These are phyloP conservation scores for Takifugu ocellatus DNA, from an alignment of 2,797 vertebrate genomes.

Conservation along the genomic window DNA sequence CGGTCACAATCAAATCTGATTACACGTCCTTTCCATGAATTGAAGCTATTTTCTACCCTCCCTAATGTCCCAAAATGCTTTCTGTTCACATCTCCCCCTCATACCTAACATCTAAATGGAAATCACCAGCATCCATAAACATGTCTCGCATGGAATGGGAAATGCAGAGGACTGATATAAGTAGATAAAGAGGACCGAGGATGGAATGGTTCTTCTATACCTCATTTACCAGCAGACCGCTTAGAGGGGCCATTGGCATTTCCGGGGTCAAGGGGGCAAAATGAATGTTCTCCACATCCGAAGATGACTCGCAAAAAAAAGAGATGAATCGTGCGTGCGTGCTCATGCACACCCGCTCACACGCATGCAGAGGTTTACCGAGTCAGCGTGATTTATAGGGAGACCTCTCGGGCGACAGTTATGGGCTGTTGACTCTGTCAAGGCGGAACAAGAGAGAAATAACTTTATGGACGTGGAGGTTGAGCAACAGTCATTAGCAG, in stretches of 20 bases:
- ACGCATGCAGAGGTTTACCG: constrained; percentile 9
- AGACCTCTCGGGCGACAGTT: constrained; percentile 59
- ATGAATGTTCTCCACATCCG: constrained; percentile 61
- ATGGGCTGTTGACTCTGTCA: constrained; percentile 67
- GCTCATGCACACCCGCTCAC: constrained; percentile 16
- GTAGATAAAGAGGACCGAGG: constrained; percentile 66
- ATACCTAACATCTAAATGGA: constrained; percentile 54
- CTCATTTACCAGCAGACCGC: constrained; percentile 80
- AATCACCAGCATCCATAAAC: constrained; percentile 61
- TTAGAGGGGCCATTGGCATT: constrained; percentile 77
- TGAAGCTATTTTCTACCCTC: constrained; percentile 17
- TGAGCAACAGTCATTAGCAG: constrained; percentile 61
- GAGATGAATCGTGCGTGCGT: constrained; percentile 32
- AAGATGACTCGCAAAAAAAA: constrained; percentile 52
- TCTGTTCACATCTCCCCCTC: constrained; percentile 30
- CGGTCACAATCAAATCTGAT: constrained; percentile 20
- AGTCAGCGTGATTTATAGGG: constrained; percentile 61
- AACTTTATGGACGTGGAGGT: constrained; percentile 66
- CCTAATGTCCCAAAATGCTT: constrained; percentile 33
- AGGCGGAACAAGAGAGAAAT: constrained; percentile 60
- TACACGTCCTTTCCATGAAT: constrained; percentile 22
- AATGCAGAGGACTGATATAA: constrained; percentile 67
- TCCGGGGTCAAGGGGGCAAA: constrained; percentile 75
- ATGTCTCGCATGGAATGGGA: constrained; percentile 71
- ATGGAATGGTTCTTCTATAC: constrained; percentile 69